Evolutionary conservation across 2,113 vertebrate genomes (phyloP), one percentile per base, ranked within the genome.

Genomic region (Carettochelys insculpta): DNA sequence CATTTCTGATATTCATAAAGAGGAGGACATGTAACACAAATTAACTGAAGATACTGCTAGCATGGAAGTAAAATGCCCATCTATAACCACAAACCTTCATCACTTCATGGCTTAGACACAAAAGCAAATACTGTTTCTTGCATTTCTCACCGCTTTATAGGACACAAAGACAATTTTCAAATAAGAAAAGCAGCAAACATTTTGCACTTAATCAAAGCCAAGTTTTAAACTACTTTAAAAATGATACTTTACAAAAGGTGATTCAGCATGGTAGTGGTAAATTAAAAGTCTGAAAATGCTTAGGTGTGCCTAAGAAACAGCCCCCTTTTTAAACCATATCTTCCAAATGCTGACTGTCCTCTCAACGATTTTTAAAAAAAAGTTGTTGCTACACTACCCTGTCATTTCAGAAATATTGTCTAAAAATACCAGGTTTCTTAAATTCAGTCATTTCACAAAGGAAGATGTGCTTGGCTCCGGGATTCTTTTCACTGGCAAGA

Each of bases 401-500:
- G 48, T 38, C 73, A 50, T 88, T 90, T 82, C 85, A 94, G 89
- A 31, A 88, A 71, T 31, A 5, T 8, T 81, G 65, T 52, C 85
- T 47, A 80, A 92, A 85, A 92, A 85, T 51, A 27, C 85, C 89
- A 83, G 47, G 92, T 89, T 45, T 95, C 87, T 81, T 93, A 47
- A 13, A n/a, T 6, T 83, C 85, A 85, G 68, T 47, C 71, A 38
- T 31, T 88, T 91, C 87, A 65, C 90, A 45, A 8, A 19, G 88
- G 85, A 92, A 94, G 82, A 77, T 92, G 89, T 92, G 90, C 73
- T 96, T 97, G 96, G 95, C 95, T 92, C 76, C 78, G 71, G 83
- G 87, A 84, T 85, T 95, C 90, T 90, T 96, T 88, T 91, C 86
- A n/a, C 54, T 96, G 97, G 95, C 94, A 96, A 80, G 80, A 86